Evolutionary conservation across 92 coral and sea anemone genomes (phyloP).

Genomic region (Umimayanthus chanpuru): DNA sequence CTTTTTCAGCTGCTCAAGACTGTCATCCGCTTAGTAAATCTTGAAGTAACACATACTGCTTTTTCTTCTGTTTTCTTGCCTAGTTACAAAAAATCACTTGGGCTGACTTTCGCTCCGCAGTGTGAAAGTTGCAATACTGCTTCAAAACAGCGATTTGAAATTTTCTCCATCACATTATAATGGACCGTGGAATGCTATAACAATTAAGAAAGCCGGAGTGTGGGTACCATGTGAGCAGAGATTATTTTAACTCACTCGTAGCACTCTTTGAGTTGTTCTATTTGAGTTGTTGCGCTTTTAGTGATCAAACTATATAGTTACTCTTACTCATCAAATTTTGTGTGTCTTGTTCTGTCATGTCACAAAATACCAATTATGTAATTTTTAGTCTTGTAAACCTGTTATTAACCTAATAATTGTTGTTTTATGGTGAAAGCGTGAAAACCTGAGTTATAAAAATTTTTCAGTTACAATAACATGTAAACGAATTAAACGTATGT

Average conservation of each 20-base stretch:
- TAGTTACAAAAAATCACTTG: constrained; percentile 19
- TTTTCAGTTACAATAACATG: too few species aligned
- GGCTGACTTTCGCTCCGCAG: not conserved
- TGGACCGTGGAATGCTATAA: constrained; percentile 31
- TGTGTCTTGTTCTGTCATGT: too few species aligned
- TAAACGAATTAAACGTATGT: not conserved
- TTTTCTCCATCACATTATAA: constrained; percentile 27
- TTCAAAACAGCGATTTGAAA: constrained; percentile 17
- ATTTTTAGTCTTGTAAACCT: too few species aligned
- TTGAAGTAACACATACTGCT: not conserved
- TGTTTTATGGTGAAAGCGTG: too few species aligned
- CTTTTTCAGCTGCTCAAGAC: constrained; percentile 1
- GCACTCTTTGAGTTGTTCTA: too few species aligned
- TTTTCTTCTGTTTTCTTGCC: constrained; percentile 21
- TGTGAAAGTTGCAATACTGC: not conserved
- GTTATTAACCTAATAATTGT: too few species aligned
- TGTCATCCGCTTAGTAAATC: not conserved
- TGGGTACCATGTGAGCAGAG: not conserved
- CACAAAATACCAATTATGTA: too few species aligned
- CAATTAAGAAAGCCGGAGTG: not conserved
- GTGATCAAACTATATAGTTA: too few species aligned
- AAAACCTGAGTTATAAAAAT: too few species aligned
- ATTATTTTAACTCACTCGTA: too few species aligned
- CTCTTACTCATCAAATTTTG: too few species aligned
- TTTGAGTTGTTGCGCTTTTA: too few species aligned